phyloP scores from a whole-genome alignment of 2,113 vertebrate genomes.

The Cebus imitator region DNA sequence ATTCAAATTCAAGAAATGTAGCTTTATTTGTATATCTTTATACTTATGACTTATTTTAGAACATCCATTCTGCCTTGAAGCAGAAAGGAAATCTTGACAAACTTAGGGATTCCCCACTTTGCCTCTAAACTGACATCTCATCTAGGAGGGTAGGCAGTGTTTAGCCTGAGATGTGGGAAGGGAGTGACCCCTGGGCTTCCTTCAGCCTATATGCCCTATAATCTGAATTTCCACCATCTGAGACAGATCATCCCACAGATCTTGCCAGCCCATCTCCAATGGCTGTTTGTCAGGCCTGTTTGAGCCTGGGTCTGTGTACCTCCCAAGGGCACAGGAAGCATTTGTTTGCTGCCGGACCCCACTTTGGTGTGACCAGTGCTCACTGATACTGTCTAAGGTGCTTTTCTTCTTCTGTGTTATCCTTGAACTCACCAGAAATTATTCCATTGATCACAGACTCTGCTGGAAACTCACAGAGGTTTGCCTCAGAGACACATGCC shows the following conservation, averaged over 20 bases:
- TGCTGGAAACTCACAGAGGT: background rate
- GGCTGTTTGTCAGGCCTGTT: background rate
- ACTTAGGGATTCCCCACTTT: background rate
- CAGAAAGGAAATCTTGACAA: background rate
- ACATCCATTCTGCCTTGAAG: background rate
- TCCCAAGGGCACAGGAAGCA: background rate
- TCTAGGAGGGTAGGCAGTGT: background rate
- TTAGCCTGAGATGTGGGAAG: background rate
- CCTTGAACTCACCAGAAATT: background rate
- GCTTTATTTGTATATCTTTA: background rate
- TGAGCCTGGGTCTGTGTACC: background rate
- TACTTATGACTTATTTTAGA: background rate
- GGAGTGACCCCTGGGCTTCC: fast-evolving
- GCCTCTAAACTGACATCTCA: background rate
- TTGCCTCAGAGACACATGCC: background rate
- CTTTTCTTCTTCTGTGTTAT: background rate
- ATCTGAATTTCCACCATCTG: background rate
- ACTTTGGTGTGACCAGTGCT: background rate
- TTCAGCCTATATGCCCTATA: fast-evolving
- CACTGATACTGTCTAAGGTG: background rate
- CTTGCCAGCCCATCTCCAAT: background rate
- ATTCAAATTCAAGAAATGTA: background rate
- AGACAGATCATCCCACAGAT: background rate
- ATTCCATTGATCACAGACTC: background rate
- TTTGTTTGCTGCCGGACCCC: background rate